A percentile compares a stretch with the other conserved stretches of the same genome.
Evolutionary conservation across 1,140 invertebrate species (phyloP).

Genomic region (Archegozetes longisetosus): DNA sequence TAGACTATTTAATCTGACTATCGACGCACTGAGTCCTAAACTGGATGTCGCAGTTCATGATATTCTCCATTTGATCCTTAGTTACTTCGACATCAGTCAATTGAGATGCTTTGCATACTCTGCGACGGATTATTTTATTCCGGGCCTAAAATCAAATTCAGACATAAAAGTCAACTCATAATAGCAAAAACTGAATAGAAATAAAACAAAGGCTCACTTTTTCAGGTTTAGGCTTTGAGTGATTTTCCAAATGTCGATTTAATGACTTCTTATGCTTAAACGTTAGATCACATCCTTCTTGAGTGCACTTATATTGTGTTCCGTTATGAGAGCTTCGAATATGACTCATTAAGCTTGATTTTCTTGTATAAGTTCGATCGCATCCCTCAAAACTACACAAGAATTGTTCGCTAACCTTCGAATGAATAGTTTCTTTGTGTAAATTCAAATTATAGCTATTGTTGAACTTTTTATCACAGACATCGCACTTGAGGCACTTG

Average conservation of each 20-base stretch:
- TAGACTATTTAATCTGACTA: too few species aligned
- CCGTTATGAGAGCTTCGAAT: not conserved
- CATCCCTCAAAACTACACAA: not conserved
- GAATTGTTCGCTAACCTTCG: not conserved
- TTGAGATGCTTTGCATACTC: too few species aligned
- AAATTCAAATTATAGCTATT: not conserved
- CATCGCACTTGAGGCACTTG: not conserved
- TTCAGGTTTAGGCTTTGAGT: too few species aligned
- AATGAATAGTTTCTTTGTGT: not conserved
- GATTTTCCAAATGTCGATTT: not conserved
- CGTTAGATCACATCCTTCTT: not conserved
- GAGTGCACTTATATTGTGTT: not conserved
- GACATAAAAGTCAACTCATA: too few species aligned
- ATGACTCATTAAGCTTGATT: not conserved
- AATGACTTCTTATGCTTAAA: not conserved
- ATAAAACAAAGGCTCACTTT: too few species aligned
- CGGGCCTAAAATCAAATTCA: too few species aligned
- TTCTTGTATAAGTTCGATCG: not conserved
- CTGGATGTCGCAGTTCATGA: too few species aligned
- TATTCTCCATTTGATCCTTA: too few species aligned
- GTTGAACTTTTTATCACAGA: conserved; percentile 1
- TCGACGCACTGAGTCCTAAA: too few species aligned
- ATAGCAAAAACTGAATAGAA: too few species aligned
- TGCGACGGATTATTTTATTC: too few species aligned
- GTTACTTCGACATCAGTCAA: too few species aligned